phyloP scores from a whole-genome alignment of 2,113 vertebrate genomes.

The Dicrurus megarhynchus region DNA sequence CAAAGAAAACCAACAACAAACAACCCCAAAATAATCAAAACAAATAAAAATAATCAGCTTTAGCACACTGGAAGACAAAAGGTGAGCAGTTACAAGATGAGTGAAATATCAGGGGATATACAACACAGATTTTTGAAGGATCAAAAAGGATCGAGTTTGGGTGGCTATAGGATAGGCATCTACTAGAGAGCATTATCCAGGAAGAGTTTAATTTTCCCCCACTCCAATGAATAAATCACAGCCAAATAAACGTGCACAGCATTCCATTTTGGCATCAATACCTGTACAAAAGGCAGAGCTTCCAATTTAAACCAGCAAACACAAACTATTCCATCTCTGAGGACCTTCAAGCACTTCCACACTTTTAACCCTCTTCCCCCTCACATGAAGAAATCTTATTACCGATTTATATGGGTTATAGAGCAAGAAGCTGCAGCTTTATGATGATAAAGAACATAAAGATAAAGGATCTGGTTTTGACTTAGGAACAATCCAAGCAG shows the following conservation, averaged over 20 bases:
- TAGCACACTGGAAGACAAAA: not conserved
- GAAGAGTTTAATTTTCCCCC: not conserved
- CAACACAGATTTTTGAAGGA: not conserved
- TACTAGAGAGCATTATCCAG: accelerated
- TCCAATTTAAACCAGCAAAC: not conserved
- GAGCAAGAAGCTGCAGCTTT: not conserved
- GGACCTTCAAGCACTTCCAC: not conserved
- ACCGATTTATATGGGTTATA: not conserved
- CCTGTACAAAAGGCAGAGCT: not conserved
- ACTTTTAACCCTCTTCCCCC: not conserved
- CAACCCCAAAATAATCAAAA: not conserved
- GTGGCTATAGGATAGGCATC: not conserved
- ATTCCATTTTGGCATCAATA: not conserved
- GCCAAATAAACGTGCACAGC: not conserved
- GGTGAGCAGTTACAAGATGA: not conserved
- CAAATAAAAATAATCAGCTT: not conserved
- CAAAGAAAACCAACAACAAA: not conserved
- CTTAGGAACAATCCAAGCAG: not conserved
- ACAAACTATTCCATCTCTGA: not conserved
- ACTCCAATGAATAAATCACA: not conserved
- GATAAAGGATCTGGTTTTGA: not conserved
- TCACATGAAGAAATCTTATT: not conserved
- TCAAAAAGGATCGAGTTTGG: not conserved
- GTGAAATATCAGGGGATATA: not conserved
- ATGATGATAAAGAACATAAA: not conserved